Evolutionary conservation across 30 jellyfish, hydroid and myxozoan genomes (phyloP), one percentile per base, ranked within the genome.

Genomic region (Morbakka virulenta): DNA sequence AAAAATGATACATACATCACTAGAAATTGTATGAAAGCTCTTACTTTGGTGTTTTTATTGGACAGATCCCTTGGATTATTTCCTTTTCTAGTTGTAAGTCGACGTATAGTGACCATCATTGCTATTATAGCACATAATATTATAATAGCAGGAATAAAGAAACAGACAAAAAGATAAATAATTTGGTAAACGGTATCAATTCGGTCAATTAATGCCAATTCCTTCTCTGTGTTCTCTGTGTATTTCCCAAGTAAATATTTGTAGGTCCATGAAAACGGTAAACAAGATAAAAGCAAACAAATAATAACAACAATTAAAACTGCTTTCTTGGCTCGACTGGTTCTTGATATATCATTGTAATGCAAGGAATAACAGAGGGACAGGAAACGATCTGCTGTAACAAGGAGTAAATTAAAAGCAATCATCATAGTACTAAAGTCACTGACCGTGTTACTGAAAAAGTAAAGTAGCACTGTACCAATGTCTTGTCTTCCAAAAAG

Each of bases 261-360:
- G 67, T 66, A 67, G 28, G 50, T 66, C 91, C 91, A 80, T 66
- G 77, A 3, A 22, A 80, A 13, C 4, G 91, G 91, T 32, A 80
- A 50, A 4, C 32, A 36, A 2, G 91, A 66, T 9, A 80, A 2
- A 4, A 67, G 2, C 20, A 67, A 12, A 6, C 62, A 62, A 17
- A 53, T 25, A 25, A 25, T 9, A 27, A 47, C 3, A 3, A 32
- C 50, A 27, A 68, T 4, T 14, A 50, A 21, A 25, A 80, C 27
- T 3, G 67, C 75, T 74, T 68, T 35, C 9, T n/a, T 22, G 13
- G 52, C 31, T 20, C 76, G 84, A 53, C 13, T 4, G 35, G 69
- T 72, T 11, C 27, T 21, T 21, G 23, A 25, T 9, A 22, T 28
- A n/a, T 51, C 62, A 0, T 41, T 2, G 64, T 52, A n/a, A 29